Evolutionary conservation across 2,797 vertebrate genomes (phyloP), one percentile per base, ranked within the genome.

Genomic region (Coregonus suidteri): DNA sequence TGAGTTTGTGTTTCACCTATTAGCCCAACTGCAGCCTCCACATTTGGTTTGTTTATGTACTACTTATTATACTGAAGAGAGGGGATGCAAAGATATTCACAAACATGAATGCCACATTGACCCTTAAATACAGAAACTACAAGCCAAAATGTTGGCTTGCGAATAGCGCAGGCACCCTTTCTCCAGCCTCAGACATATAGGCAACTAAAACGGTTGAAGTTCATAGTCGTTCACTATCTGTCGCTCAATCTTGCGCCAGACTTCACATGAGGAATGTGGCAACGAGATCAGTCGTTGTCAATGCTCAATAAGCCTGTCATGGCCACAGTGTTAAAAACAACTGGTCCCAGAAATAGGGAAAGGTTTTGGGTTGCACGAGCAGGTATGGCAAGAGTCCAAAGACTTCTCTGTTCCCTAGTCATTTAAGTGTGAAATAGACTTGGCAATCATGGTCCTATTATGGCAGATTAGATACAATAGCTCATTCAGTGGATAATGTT

Each of bases 251-350:
- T 79, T 73, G 86, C 81, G 85, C 79, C 91, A 91, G 88, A 90
- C 88, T 93, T 93, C 91, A 84, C 91, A 77, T 88, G 83, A 91
- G 93, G 93, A 93, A 93, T 93, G 92, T 81, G 18, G 87, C 77
- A 56, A 84, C 87, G 78, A 91, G 91, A 91, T 91, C 84, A n/a
- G 82, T 92, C 90, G 91, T 93, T 93, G 93, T 93, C 90, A 79
- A 85, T 92, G 91, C 78, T 92, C 91, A 92, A 81, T 75, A 87
- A 90, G 90, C 91, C 82, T 93, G 81, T 78, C 86, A 41, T 72
- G 85, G 89, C 78, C 88, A 81, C 89, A 85, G 89, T 85, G 91
- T 91, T 86, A 90, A 86, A 93, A 92, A 89, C 91, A 91, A 90
- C 89, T 86, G 62, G 77, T 47, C 90, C 87, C 83, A 91, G 90